Base-by-base conservation (phyloP, 2,888 invertebrate species). In the Zygaena filipendulae region DNA sequence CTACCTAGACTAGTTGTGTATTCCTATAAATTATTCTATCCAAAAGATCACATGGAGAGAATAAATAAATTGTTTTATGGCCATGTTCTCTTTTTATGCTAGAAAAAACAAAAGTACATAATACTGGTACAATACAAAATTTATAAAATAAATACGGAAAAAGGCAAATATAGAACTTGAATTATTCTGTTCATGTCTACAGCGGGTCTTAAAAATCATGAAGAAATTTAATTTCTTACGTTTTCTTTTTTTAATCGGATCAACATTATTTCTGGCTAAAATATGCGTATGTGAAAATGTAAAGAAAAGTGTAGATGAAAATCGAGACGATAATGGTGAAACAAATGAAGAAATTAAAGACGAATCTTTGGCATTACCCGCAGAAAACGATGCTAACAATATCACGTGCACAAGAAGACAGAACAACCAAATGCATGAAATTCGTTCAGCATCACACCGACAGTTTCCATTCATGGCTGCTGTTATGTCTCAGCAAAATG, bases 401-500 rank as follows among this genome's bases (percentile, higher is more conserved):
- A 35, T 56, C 16, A 53, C 60, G 5, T 77, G 75, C 33, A 48
- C 62, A 2, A 57, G 77, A 44, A 54, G 67, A 45, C 52, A 54
- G 41, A 63, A 63, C 31, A 59, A 46, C 35, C 49, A 46, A 40
- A 52, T 77, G 57, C 77, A 77, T 38, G 70, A 71, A 51, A 61
- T 75, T 44, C 45, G 38, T 14, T 10, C 35, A 18, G 75, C 69
- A n/a, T 33, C 26, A 23, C 24, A 34, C 13, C 56, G 48, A 19
- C 66, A 72, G 34, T 79, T 69, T 43, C 71, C 77, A 13, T 79
- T 74, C 33, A 57, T 77, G 49, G 74, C 47, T 10, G 66, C 74
- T 4, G 38, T 75, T 21, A 64, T 74, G 66, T 69, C 74, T 8
- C 55, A 63, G 22, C 59, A 64, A 39, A 54, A 70, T 39, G 67